These are phyloP conservation scores for Hoplodrina ambigua DNA, from an alignment of 2,888 invertebrate species.

Conservation along the genomic window DNA sequence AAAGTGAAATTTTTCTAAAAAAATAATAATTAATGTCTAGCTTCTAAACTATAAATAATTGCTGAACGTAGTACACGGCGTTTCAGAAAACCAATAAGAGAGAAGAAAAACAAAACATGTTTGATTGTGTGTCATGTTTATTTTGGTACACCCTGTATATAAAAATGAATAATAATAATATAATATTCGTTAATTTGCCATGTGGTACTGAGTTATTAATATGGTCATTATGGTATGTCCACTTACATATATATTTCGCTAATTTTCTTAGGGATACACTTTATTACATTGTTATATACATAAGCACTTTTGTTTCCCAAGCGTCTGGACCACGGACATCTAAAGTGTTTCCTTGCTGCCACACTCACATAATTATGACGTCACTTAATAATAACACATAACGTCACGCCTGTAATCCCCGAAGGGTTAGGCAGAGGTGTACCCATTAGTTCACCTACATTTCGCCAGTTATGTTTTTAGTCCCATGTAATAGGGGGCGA, in stretches of 20 bases:
- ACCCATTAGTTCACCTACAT: no score
- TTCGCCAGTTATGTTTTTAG: no score
- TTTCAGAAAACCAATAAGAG: no score
- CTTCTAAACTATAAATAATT: background rate
- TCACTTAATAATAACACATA: no score
- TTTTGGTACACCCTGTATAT: background rate
- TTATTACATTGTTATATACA: background rate
- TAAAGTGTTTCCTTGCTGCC: no score
- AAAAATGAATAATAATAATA: slow-evolving; percentile 16
- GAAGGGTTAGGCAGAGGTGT: no score
- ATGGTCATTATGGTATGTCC: background rate
- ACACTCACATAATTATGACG: no score
- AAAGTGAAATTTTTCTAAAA: background rate
- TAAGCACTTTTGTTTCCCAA: background rate
- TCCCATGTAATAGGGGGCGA: no score
- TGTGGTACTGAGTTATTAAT: slow-evolving; percentile 2
- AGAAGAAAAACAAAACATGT: no score
- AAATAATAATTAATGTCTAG: background rate
- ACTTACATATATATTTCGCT: background rate
- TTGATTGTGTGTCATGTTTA: no score
- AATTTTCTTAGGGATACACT: background rate
- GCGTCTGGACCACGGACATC: no score
- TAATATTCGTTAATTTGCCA: slow-evolving; percentile 17
- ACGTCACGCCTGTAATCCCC: no score
- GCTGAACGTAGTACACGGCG: background rate